These are phyloP conservation scores for Myotis lucifugus DNA, from an alignment of 2,113 vertebrate species.

Conservation along the genomic window DNA sequence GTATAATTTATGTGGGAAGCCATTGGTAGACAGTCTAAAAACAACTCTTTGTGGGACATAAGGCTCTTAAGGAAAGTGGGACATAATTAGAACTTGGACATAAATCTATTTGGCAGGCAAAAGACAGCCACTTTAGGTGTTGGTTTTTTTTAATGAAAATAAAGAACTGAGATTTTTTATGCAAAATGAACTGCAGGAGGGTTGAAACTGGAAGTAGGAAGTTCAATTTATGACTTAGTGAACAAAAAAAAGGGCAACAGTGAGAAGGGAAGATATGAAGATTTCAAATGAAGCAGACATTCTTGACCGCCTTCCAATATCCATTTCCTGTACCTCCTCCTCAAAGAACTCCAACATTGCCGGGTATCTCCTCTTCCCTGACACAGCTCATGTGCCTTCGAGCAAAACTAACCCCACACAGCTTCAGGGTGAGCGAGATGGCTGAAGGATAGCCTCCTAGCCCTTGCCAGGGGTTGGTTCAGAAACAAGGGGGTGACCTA, in stretches of 20 bases:
- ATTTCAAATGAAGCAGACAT: conserved; percentile 25
- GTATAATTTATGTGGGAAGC: neutral
- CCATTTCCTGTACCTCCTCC: neutral
- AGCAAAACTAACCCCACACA: neutral
- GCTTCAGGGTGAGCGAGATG: neutral
- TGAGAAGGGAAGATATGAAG: neutral
- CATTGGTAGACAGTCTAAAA: neutral
- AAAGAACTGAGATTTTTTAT: neutral
- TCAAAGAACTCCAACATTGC: neutral
- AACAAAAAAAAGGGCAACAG: neutral
- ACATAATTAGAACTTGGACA: neutral
- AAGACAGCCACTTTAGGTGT: neutral
- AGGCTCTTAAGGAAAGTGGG: neutral
- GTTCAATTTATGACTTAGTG: neutral
- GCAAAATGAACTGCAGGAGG: neutral
- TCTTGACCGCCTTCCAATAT: neutral
- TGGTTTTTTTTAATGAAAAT: neutral
- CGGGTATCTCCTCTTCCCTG: neutral
- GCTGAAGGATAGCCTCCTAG: neutral
- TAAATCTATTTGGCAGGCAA: conserved; percentile 35
- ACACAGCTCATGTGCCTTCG: neutral
- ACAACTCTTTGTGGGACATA: neutral
- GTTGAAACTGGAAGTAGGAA: neutral
- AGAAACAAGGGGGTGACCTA: neutral
- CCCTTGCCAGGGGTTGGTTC: neutral